Evolutionary conservation across 2,888 invertebrate species (phyloP).

Genomic region (Plemyria rubiginata): DNA sequence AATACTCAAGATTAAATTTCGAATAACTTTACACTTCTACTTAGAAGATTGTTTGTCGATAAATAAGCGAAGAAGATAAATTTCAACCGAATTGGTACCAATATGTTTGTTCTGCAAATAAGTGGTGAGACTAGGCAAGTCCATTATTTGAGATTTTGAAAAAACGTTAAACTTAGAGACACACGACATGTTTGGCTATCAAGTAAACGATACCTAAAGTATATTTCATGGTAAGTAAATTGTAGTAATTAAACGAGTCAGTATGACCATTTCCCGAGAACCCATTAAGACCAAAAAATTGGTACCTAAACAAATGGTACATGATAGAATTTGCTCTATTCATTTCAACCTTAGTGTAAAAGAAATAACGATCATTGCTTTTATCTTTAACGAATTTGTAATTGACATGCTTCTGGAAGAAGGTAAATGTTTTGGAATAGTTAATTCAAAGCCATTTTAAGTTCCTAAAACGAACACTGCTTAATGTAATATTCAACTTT

Average conservation of each 20-base stretch:
- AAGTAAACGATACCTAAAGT: neutral
- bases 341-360: conserved; percentile 10
- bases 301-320: conserved; percentile 33
- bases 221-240: conserved; percentile 10
- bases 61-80: too few relatives aligned
- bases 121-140: too few relatives aligned
- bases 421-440: conserved; percentile 8
- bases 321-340: neutral
- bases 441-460: neutral
- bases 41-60: too few relatives aligned
- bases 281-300: conserved; percentile 37
- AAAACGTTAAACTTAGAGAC: neutral
- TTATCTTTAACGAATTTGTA: conserved; percentile 6
- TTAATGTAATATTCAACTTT: neutral
- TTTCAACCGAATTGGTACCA: too few relatives aligned
- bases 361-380: conserved; percentile 3
- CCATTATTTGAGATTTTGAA: neutral
- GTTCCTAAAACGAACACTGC: neutral
- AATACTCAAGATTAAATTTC: too few relatives aligned
- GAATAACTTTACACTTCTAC: too few relatives aligned
- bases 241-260: conserved; percentile 40
- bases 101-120: too few relatives aligned
- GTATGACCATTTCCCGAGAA: conserved; percentile 37
- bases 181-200: too few relatives aligned
- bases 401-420: conserved; percentile 8